These are phyloP conservation scores for Torymus texanus DNA, from an alignment of 2,888 invertebrate genomes.

Conservation along the genomic window DNA sequence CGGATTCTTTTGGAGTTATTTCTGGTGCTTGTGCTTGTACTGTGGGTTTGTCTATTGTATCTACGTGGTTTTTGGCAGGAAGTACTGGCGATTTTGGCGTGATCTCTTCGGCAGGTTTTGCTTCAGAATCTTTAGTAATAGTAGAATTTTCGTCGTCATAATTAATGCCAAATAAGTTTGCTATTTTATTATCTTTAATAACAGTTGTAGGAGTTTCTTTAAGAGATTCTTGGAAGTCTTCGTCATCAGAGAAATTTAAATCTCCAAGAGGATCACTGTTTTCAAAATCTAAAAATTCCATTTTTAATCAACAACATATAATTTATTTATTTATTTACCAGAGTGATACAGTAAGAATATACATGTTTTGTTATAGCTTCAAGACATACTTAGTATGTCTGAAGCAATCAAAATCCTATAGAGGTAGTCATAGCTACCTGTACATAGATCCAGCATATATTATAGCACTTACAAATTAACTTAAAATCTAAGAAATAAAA, in stretches of 20 bases:
- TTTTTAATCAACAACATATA: neutral
- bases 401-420: too few species aligned
- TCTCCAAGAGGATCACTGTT: conserved; percentile 23
- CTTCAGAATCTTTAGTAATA: neutral
- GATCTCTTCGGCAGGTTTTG: conserved; percentile 25
- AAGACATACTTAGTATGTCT: too few species aligned
- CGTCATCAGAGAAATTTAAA: conserved; percentile 33
- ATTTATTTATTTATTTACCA: neutral
- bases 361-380: too few species aligned
- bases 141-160: neutral
- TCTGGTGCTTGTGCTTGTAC: too few species aligned
- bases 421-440: too few species aligned
- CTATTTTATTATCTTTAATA: conserved; percentile 61
- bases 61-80: conserved; percentile 16
- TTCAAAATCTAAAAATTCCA: conserved; percentile 26
- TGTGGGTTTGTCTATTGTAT: conserved; percentile 5
- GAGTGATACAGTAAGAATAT: too few species aligned
- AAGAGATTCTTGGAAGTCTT: conserved; percentile 31
- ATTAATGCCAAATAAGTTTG: conserved; percentile 67
- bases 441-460: too few species aligned
- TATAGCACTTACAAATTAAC: neutral
- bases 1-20: neutral
- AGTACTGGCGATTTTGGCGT: conserved; percentile 18
- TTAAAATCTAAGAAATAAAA: neutral
- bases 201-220: conserved; percentile 46